Conservation (phyloP, 2,113 vertebrate species). For the Connochaetes taurinus region DNA sequence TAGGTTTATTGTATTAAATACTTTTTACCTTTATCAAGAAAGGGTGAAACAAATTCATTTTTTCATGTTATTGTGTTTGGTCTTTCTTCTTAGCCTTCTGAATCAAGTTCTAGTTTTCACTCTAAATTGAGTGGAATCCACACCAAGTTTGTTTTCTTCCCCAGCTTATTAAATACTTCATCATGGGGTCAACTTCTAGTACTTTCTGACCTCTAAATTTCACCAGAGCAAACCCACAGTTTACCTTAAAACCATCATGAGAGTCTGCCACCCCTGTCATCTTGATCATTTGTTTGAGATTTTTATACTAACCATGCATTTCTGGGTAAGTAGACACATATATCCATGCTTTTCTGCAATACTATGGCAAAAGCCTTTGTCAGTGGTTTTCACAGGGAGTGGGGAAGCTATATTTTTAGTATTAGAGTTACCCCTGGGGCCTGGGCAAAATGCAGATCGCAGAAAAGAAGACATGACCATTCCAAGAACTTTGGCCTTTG, state of each 20-base stretch:
- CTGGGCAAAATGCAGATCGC: conserved; percentile 46
- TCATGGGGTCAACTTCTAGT: not conserved
- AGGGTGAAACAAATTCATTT: too few relatives aligned
- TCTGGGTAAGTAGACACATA: not conserved
- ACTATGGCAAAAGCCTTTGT: conserved; percentile 21
- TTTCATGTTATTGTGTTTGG: too few relatives aligned
- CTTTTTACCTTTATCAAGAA: not conserved
- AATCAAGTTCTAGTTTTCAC: too few relatives aligned
- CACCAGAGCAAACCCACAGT: not conserved
- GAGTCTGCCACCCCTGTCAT: not conserved
- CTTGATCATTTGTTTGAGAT: not conserved
- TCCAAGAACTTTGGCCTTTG: conserved; percentile 53
- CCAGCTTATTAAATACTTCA: not conserved
- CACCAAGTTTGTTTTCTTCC: too few relatives aligned
- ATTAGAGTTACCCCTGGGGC: conserved; percentile 45
- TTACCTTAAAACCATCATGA: not conserved
- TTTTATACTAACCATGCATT: not conserved
- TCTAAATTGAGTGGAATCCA: too few relatives aligned
- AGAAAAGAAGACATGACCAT: conserved; percentile 36
- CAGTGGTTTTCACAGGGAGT: conserved; percentile 3
- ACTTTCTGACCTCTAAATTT: not conserved
- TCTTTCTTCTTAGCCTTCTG: too few relatives aligned
- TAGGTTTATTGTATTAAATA: not conserved
- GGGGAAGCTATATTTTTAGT: conserved; percentile 57
- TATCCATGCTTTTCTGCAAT: not conserved